A percentile compares a stretch with the other conserved stretches of the same genome.
phyloP scores from a whole-genome alignment of 2,888 invertebrate genomes.

The Argyresthia goedartella region DNA sequence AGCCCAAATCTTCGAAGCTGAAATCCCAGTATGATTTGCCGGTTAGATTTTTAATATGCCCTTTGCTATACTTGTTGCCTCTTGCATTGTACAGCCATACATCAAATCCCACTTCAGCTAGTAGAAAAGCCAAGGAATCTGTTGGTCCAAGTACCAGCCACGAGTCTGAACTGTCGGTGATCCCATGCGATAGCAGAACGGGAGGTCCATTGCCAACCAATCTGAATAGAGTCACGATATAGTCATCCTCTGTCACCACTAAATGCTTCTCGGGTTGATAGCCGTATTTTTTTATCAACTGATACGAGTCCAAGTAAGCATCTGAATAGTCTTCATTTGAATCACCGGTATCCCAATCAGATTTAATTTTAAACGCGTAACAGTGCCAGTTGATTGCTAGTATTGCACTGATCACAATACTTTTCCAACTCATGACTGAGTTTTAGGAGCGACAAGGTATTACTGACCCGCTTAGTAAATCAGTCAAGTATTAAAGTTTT shows the following conservation, averaged over 20 bases:
- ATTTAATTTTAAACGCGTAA: neutral
- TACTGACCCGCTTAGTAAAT: neutral
- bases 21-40: conserved; percentile 46
- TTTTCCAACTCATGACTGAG: neutral
- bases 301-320: conserved; percentile 36
- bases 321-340: conserved; percentile 27
- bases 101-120: conserved; percentile 43
- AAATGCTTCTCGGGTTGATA: conserved; percentile 31
- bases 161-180: conserved; percentile 52
- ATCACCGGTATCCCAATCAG: neutral
- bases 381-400: neutral
- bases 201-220: conserved; percentile 43
- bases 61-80: conserved; percentile 53
- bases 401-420: neutral
- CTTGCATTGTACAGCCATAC: conserved; percentile 52
- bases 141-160: conserved; percentile 48
- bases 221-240: conserved; percentile 36
- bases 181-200: conserved; percentile 46
- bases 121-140: conserved; percentile 38
- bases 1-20: conserved; percentile 53
- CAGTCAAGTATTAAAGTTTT: neutral
- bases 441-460: neutral
- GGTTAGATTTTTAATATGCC: conserved; percentile 27
- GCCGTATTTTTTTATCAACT: conserved; percentile 41
- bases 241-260: conserved; percentile 46